A percentile compares a stretch with the other conserved stretches of the same genome.
Conservation (phyloP, 2,113 vertebrate genomes). For the Xyliphius kryptos region DNA sequence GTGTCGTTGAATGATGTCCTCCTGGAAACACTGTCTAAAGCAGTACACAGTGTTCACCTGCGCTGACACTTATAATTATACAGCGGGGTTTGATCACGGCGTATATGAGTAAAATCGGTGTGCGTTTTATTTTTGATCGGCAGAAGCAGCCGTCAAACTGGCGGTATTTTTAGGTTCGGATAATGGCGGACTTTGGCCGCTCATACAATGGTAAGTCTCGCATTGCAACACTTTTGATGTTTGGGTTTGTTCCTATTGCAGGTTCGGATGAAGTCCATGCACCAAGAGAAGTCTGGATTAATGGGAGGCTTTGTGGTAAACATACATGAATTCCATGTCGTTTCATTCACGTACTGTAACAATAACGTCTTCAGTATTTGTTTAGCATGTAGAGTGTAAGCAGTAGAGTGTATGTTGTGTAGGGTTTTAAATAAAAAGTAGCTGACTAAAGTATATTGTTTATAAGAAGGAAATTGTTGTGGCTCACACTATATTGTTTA, state of each 20-base stretch:
- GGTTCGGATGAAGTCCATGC: constrained; percentile 40
- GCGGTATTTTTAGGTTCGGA: constrained; percentile 38
- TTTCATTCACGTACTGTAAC: no score
- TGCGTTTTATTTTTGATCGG: background rate
- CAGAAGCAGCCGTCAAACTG: background rate
- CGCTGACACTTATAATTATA: background rate
- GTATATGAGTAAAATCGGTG: background rate
- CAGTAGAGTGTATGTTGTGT: no score
- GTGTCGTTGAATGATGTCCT: constrained; percentile 3
- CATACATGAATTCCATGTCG: background rate
- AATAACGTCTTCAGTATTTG: no score
- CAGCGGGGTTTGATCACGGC: background rate
- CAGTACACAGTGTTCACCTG: background rate
- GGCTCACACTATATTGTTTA: no score
- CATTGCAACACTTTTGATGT: background rate
- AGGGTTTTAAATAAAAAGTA: no score
- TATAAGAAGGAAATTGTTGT: no score
- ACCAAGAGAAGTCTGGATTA: constrained; percentile 55
- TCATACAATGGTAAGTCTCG: constrained; percentile 61
- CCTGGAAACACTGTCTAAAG: constrained; percentile 6
- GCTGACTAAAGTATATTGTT: no score
- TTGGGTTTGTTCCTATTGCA: constrained; percentile 33
- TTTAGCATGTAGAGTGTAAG: no score
- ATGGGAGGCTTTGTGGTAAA: constrained; percentile 47
- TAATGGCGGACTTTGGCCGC: constrained; percentile 54